Evolutionary conservation across 1,140 invertebrate species (phyloP), one percentile per base, ranked within the genome.

Genomic region (Trypoxylus dichotomus): DNA sequence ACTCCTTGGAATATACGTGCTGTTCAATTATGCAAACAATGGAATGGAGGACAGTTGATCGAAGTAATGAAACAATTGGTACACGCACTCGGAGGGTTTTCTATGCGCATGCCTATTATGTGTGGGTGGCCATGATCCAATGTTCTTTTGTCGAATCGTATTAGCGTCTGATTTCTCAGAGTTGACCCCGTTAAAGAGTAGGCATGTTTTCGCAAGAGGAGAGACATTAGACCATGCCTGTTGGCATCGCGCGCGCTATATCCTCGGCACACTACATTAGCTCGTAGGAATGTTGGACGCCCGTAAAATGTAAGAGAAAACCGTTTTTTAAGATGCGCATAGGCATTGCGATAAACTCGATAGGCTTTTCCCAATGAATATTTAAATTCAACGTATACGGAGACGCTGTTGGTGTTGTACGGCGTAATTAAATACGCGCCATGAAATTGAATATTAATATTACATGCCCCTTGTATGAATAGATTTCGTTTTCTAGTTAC

Each of bases 201-300:
- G 60, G 60, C 19, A 19, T 68, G 60, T 68, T 68, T 68, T 68
- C 60, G 60, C 60, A 68, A 68, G 60, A 68, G 19, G 60, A 68
- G 60, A 68, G 60, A 21, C 21, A 68, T 68, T 68, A 68, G 60
- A 68, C 60, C 19, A 68, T 68, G 24, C 60, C 60, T 13, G 21
- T 29, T 68, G 60, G 60, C 60, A 29, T 68, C 27, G 60, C 60
- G 24, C 11, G 7, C 47, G 47, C 47, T 54, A 68, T 24, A 24
- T 11, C 11, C 21, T 29, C 60, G 21, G 24, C 13, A 68, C 19
- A 68, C 60, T 27, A 68, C 60, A 24, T 68, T 68, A 68, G 24
- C 21, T 68, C 24, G 27, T 68, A 68, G 24, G 60, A 68, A 68
- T 68, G 60, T 68, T 10, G 3, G 24, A 8, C 60, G 60, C 27